phyloP scores from a whole-genome alignment of 2,113 vertebrate species.

The Phodopus roborovskii region DNA sequence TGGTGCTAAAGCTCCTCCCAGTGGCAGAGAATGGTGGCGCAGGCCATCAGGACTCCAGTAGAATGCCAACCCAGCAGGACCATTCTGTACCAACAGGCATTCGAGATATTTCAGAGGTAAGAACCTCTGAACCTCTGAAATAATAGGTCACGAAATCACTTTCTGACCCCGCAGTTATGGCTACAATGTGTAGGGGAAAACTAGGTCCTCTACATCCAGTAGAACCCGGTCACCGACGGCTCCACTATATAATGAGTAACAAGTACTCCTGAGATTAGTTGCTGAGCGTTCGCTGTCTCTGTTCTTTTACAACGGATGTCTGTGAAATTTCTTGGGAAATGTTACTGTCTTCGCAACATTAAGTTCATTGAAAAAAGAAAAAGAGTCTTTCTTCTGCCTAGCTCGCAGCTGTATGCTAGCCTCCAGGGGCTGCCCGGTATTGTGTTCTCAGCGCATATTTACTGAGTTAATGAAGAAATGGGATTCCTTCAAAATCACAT shows the following conservation, averaged over 20 bases:
- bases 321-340: slow-evolving; percentile 59
- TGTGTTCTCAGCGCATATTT: slow-evolving; percentile 6
- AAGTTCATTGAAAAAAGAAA: not conserved
- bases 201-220: not conserved
- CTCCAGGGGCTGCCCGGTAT: not conserved
- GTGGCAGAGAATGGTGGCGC: slow-evolving; percentile 49
- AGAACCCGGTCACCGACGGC: not conserved
- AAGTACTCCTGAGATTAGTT: not conserved
- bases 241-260: not conserved
- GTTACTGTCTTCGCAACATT: slow-evolving; percentile 28
- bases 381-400: slow-evolving; percentile 33
- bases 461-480: slow-evolving; percentile 59
- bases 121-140: slow-evolving; percentile 18
- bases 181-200: slow-evolving; percentile 40
- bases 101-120: not conserved
- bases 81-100: not conserved
- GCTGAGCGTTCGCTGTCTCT: slow-evolving; percentile 9
- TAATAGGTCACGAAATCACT: slow-evolving; percentile 40
- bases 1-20: slow-evolving; percentile 69
- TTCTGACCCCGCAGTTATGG: slow-evolving; percentile 34
- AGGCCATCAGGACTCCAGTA: not conserved
- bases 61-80: not conserved
- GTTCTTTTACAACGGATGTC: slow-evolving; percentile 49
- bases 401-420: not conserved
- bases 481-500: slow-evolving; percentile 10